Percentiles rank a stretch among this genome's conserved stretches.
phyloP scores from a whole-genome alignment of 1,140 invertebrate species.

The Nomia melanderi region DNA sequence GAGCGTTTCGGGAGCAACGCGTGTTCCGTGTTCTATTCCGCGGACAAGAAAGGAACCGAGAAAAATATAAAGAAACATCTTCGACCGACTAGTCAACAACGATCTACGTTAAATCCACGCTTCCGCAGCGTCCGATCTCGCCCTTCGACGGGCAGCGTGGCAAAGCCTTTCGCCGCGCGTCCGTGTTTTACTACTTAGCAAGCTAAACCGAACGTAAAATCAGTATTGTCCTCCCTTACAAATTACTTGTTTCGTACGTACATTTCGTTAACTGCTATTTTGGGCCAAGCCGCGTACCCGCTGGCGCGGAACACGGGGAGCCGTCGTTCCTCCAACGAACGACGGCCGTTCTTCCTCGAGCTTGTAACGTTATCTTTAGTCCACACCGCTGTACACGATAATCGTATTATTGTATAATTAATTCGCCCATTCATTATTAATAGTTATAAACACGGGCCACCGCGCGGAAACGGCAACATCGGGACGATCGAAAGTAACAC shows the following conservation, averaged over 20 bases:
- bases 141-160: constrained; percentile 13
- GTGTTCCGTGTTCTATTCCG: not conserved
- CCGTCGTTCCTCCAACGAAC: not conserved
- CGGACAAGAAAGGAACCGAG: not conserved
- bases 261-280: constrained; percentile 45
- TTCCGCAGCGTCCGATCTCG: not conserved
- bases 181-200: constrained; percentile 59
- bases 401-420: too few relatives aligned
- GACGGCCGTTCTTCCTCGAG: not conserved
- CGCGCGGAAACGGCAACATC: too few relatives aligned
- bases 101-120: too few relatives aligned
- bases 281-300: not conserved
- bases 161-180: constrained; percentile 57
- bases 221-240: constrained; percentile 72
- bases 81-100: not conserved
- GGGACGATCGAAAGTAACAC: too few relatives aligned
- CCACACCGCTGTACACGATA: too few relatives aligned
- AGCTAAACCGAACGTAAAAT: constrained; percentile 68
- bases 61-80: not conserved
- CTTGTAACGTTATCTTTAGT: too few relatives aligned
- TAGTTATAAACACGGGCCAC: too few relatives aligned
- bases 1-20: too few relatives aligned
- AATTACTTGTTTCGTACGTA: constrained; percentile 54
- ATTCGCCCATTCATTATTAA: too few relatives aligned
- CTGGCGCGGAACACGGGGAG: not conserved